Conservation (phyloP, 2,797 vertebrate species). For the Semotilus atromaculatus region DNA sequence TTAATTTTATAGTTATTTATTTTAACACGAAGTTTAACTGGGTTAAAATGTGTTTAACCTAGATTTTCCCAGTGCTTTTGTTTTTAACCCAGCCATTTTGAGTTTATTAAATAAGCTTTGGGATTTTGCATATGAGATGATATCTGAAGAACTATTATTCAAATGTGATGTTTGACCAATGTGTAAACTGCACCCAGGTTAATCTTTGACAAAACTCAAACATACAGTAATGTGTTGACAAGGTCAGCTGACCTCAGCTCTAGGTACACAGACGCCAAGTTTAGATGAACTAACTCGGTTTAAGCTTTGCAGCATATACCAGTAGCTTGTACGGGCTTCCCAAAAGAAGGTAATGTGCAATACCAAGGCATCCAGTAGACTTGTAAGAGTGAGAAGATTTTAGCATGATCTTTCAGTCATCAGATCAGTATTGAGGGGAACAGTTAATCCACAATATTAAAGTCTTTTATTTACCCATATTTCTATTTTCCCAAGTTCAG, state of each 20-base stretch:
- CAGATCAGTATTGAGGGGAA: not conserved
- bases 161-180: no score
- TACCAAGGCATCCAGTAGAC: not conserved
- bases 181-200: no score
- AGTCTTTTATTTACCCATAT: not conserved
- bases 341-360: not conserved
- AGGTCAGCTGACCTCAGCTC: slow-evolving; percentile 4
- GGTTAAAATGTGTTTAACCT: no score
- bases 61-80: no score
- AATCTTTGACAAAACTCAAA: no score
- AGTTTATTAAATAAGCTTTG: no score
- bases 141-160: no score
- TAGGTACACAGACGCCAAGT: not conserved
- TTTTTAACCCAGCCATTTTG: no score
- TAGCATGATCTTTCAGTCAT: not conserved
- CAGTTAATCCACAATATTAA: not conserved
- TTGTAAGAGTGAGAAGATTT: not conserved
- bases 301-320: not conserved
- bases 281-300: not conserved
- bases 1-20: no score
- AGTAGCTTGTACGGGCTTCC: not conserved
- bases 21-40: no score
- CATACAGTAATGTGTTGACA: not conserved
- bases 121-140: no score
- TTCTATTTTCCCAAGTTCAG: not conserved